These are phyloP conservation scores for Yponomeuta cagnagella DNA, from an alignment of 2,888 invertebrate genomes.

Conservation along the genomic window DNA sequence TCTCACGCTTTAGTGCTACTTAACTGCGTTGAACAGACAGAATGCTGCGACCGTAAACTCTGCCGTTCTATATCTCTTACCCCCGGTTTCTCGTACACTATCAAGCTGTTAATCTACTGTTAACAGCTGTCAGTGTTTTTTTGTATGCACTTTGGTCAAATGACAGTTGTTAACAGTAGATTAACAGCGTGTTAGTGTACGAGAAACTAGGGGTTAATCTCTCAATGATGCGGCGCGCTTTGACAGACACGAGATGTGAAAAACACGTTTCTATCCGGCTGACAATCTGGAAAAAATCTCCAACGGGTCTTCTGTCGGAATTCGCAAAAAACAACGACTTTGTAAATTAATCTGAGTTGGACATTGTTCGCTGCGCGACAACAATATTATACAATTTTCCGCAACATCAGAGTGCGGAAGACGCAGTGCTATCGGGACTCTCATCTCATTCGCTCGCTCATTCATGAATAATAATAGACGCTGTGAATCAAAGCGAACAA, in stretches of 20 bases:
- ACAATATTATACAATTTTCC: not conserved
- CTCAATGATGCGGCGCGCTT: not conserved
- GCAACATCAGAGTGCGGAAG: not conserved
- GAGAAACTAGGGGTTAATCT: not conserved
- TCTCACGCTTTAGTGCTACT: not conserved
- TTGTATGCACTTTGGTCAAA: too few species aligned
- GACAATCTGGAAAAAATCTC: not conserved
- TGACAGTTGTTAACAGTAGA: too few species aligned
- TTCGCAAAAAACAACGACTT: not conserved
- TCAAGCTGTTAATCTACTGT: too few species aligned
- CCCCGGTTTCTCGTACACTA: too few species aligned
- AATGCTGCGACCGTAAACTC: not conserved
- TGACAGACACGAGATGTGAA: not conserved
- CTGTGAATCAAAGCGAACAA: slow-evolving; percentile 4
- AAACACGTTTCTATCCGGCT: not conserved
- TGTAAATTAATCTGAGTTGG: not conserved
- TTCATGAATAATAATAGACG: slow-evolving; percentile 10
- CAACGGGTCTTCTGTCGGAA: not conserved
- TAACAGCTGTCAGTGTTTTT: too few species aligned
- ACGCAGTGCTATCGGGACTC: slow-evolving; percentile 2
- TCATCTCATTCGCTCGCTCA: slow-evolving; percentile 11
- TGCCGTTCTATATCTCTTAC: not conserved
- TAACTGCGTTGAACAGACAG: not conserved
- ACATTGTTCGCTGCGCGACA: not conserved
- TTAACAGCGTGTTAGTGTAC: too few species aligned